Evolutionary conservation across 1,140 invertebrate species (phyloP), one percentile per base, ranked within the genome.

Genomic region (Drosophila ohnishii): DNA sequence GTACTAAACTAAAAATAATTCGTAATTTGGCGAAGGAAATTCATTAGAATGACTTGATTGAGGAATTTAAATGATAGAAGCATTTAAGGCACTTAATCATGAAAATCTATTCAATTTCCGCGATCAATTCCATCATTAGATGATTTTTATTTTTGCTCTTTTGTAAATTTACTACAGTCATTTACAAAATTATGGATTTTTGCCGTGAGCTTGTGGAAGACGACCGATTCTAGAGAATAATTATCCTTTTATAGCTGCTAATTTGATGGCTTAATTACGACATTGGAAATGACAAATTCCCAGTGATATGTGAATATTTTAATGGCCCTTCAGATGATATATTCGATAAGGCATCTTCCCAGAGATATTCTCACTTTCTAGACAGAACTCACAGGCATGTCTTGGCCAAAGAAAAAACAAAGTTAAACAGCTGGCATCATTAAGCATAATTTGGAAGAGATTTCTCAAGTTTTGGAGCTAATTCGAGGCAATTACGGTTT

Each of bases 371-470:
- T 66, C 61, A 53, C 53, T 75, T 75, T 65, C 72, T 51, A 59
- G 53, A 50, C 14, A 61, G 67, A 87, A 88, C 64, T 65, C 25
- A 35, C 30, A 28, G 10, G 48, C 56, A 16, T 19, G 51, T 45
- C 53, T 58, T 64, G 25, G 25, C 42, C 16, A 50, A 57, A 37
- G 35, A 22, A 35, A 50, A 55, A 37, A n/a, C 51, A 19, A 55
- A 22, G 45, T 59, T 76, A 70, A 78, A 55, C 48, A 59, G 57
- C 39, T 55, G 30, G 32, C 45, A 88, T 88, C 84, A 88, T 88
- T 88, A 88, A 80, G 67, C 80, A 84, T 87, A 88, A 88, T 88
- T 88, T 88, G 66, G 76, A 78, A 69, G 35, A 89, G 80, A 80
- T 88, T 87, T 88, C 74, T 69, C 55, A 80, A 88, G 78, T 84